phyloP scores from a whole-genome alignment of 2,797 vertebrate genomes.

The Lerista edwardsae region DNA sequence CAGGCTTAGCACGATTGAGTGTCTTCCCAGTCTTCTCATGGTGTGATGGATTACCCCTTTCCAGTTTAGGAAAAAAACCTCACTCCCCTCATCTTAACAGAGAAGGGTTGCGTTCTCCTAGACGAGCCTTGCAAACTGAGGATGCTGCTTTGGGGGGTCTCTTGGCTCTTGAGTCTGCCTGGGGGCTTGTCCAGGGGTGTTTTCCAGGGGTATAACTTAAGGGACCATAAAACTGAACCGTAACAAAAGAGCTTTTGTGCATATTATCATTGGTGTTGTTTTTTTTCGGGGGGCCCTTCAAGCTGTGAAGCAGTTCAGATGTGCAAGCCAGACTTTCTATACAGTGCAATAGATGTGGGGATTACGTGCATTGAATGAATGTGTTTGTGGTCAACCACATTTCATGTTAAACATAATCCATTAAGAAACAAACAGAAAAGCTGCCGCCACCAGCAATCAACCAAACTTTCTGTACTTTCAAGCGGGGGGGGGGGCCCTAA shows the following conservation, averaged over 20 bases:
- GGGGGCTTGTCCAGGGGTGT: background rate
- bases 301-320: constrained; percentile 5
- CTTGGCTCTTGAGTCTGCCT: background rate
- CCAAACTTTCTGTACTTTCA: background rate
- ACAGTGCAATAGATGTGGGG: constrained; percentile 9
- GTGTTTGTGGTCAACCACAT: background rate
- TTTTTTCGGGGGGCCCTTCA: background rate
- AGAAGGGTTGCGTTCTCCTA: background rate
- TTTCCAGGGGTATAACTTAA: background rate
- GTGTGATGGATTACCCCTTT: background rate
- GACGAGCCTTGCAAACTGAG: background rate
- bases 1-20: background rate
- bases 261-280: no score
- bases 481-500: background rate
- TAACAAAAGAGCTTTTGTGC: background rate
- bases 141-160: background rate
- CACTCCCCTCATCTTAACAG: background rate
- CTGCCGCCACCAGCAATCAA: background rate
- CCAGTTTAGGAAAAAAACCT: rapidly evolving
- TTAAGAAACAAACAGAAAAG: constrained; percentile 18
- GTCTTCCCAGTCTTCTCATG: background rate
- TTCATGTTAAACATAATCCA: background rate
- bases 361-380: background rate
- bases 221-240: background rate
- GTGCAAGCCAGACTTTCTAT: background rate